Evolutionary conservation across 2,113 vertebrate species (phyloP).

Genomic region (Corydoras maculifer): DNA sequence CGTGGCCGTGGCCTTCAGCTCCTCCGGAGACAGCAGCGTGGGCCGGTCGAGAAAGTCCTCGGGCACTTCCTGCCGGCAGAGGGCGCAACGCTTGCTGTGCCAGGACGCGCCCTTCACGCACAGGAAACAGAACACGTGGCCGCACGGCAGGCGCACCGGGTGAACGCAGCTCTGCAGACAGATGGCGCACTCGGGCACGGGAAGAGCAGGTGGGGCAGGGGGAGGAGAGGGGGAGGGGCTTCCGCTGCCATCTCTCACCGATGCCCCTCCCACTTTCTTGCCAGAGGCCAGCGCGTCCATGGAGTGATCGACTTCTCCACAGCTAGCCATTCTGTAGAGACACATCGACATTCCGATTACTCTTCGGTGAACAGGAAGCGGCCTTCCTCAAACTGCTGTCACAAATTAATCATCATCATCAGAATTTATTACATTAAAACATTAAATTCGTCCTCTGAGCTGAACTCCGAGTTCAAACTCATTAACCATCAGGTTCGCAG

Average conservation of each 20-base stretch:
- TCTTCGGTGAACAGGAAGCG: too few species aligned
- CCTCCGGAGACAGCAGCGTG: constrained; percentile 84
- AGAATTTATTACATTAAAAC: too few species aligned
- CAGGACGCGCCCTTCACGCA: constrained; percentile 97
- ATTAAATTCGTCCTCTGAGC: too few species aligned
- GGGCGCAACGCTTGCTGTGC: constrained; percentile 92
- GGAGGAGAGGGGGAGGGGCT: constrained; percentile 53
- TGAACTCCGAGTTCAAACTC: too few species aligned
- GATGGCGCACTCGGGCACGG: constrained; percentile 86
- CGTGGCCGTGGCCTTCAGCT: constrained; percentile 78
- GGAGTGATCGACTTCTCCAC: constrained; percentile 77
- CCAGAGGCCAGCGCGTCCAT: constrained; percentile 73
- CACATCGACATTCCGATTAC: too few species aligned
- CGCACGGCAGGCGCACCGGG: constrained; percentile 88
- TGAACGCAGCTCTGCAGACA: constrained; percentile 92
- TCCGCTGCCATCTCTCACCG: constrained; percentile 43
- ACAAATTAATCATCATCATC: too few species aligned
- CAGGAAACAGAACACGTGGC: constrained; percentile 94
- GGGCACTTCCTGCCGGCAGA: constrained; percentile 90
- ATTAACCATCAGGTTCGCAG: too few species aligned
- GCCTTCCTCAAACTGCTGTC: too few species aligned
- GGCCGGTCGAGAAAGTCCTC: constrained; percentile 95
- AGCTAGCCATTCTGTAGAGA: constrained; percentile 81
- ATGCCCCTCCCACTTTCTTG: constrained; percentile 70
- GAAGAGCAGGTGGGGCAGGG: constrained; percentile 68